These are phyloP conservation scores for Salvelinus sp. DNA, from an alignment of 2,113 vertebrate species.

Conservation along the genomic window DNA sequence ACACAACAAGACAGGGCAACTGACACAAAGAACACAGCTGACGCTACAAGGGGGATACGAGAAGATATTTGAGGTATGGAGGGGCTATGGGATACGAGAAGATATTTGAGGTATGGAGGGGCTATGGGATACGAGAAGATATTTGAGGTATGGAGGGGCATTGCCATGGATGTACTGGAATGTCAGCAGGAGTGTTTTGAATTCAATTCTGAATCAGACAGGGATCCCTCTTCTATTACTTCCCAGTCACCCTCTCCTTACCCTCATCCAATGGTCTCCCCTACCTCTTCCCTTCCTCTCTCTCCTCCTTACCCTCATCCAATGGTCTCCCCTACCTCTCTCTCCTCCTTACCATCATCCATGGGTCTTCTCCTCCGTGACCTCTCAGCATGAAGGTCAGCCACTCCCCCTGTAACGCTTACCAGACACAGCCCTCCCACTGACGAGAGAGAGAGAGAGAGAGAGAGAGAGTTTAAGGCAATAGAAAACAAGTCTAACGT, in stretches of 20 bases:
- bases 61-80: not conserved
- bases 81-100: not conserved
- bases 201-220: too few species aligned
- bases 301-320: too few species aligned
- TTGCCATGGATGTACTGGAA: too few species aligned
- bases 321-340: not conserved
- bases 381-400: not conserved
- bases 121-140: not conserved
- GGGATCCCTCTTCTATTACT: not conserved
- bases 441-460: constrained; percentile 8
- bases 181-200: too few species aligned
- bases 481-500: not conserved
- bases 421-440: too few species aligned
- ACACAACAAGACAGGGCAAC: too few species aligned
- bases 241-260: not conserved
- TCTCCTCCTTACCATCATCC: not conserved
- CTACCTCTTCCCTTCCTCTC: not conserved
- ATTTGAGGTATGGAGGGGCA: not conserved
- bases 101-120: not conserved
- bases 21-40: too few species aligned
- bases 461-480: constrained; percentile 7
- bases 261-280: not conserved
- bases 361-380: not conserved
- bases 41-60: not conserved
- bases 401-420: too few species aligned